These are phyloP conservation scores for Chironomus striatipennis DNA, from an alignment of 1,140 invertebrate genomes.

Conservation along the genomic window DNA sequence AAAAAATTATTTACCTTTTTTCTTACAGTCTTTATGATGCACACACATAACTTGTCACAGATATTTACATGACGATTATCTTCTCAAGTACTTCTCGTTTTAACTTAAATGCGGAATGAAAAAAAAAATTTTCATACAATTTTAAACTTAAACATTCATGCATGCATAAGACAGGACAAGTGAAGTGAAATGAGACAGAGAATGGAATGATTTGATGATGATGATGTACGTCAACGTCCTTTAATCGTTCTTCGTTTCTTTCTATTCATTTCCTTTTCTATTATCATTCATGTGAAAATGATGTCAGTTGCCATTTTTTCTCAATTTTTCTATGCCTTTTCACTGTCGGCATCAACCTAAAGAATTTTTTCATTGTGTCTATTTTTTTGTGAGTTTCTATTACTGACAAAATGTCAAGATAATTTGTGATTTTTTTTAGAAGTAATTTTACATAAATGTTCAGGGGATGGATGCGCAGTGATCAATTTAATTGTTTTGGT, in stretches of 20 bases:
- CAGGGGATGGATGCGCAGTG: no score
- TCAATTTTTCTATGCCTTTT: background rate
- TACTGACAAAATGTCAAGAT: slow-evolving; percentile 13
- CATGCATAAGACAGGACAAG: background rate
- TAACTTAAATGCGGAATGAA: background rate
- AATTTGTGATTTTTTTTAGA: background rate
- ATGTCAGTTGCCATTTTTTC: background rate
- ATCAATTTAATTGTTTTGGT: no score
- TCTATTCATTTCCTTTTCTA: background rate
- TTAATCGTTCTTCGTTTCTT: background rate
- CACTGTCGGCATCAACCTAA: background rate
- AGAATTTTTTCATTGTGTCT: background rate
- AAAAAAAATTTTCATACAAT: background rate
- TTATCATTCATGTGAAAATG: slow-evolving; percentile 8
- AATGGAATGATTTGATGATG: background rate
- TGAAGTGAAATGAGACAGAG: background rate
- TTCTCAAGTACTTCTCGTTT: background rate
- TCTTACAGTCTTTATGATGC: no score
- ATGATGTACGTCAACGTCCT: slow-evolving; percentile 6
- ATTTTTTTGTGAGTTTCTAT: background rate
- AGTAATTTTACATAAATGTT: background rate
- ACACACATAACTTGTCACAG: no score
- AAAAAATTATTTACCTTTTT: no score
- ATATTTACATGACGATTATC: no score
- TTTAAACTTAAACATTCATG: background rate